Evolutionary conservation across 2,888 invertebrate species (phyloP), one percentile per base, ranked within the genome.

Genomic region (Sphaerophoria taeniata): DNA sequence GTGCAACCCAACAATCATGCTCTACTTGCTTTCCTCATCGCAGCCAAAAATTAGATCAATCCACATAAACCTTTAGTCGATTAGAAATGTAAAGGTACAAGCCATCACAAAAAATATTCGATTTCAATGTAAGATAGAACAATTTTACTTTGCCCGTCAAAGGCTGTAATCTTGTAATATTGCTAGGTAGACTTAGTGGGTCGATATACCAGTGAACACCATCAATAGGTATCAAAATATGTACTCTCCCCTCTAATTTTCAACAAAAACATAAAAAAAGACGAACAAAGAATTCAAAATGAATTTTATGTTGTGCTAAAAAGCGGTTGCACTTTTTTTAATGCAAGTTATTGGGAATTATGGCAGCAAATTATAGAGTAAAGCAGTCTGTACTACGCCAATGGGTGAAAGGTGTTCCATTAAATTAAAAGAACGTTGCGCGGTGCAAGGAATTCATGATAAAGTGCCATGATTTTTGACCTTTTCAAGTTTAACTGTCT

Each of bases 71-170:
- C 55, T 70, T 47, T 45, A 70, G 14, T 49, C 31, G 47, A 71
- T 24, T 58, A 31, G 34, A 14, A 34, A 7, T 34, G n/a, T n/a
- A 14, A 5, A 34, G 3, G 14, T 31, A 61, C 4, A 63, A 43
- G 43, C 6, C 56, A 49, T 14, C 11, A 34, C 14, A 34, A 45
- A 9, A 72, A 72, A 36, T 51, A 80, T 69, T 80, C 72, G 80
- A 84, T 80, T 55, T 67, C 75, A 61, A 80, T 69, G 80, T 75
- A 72, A 16, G 67, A 71, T 74, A 71, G 49, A 55, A 60, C 47
- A 53, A 12, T 36, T 67, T 65, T 49, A 65, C 71, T 63, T 53
- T 53, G 45, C 51, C 71, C 49, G 34, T 69, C 60, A 45, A 56
- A 56, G 60, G 74, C 74, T 71, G 14, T 80, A 80, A 83, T 79